Percentiles rank a stretch among this genome's conserved stretches.
phyloP scores from a whole-genome alignment of 2,797 vertebrate genomes.

The Pangasius djambal region DNA sequence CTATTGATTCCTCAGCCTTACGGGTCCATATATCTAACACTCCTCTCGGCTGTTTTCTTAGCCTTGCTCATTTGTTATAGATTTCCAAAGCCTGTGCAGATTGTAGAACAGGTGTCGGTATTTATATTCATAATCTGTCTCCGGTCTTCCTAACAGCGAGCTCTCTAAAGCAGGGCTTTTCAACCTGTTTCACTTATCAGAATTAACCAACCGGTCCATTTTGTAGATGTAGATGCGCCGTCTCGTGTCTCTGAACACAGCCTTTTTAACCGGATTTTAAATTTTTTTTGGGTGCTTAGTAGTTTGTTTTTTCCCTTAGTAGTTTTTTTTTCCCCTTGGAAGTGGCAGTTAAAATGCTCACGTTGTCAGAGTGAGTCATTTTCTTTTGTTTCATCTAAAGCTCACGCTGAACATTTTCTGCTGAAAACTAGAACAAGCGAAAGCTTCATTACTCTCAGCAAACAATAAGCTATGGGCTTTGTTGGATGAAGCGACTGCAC shows the following conservation, averaged over 20 bases:
- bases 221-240: neutral
- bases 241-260: neutral
- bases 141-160: neutral
- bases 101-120: neutral
- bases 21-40: slow-evolving; percentile 4
- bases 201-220: neutral
- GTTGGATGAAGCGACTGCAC: slow-evolving; percentile 36
- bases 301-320: neutral
- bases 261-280: no score
- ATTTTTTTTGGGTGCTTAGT: no score
- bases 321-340: neutral
- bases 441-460: slow-evolving; percentile 45
- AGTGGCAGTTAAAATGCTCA: neutral
- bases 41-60: neutral
- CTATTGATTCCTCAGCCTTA: neutral
- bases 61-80: neutral
- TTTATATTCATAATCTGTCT: neutral
- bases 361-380: neutral
- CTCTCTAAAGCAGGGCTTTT: neutral
- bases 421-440: slow-evolving; percentile 1
- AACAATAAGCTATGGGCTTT: slow-evolving; percentile 44
- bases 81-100: neutral
- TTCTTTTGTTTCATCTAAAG: slow-evolving; percentile 34
- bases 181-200: neutral
- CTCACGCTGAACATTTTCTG: slow-evolving; percentile 24